Percentiles rank a stretch among this genome's conserved stretches.
Conservation (phyloP, 1,140 invertebrate genomes). For the Drosophila teissieri region DNA sequence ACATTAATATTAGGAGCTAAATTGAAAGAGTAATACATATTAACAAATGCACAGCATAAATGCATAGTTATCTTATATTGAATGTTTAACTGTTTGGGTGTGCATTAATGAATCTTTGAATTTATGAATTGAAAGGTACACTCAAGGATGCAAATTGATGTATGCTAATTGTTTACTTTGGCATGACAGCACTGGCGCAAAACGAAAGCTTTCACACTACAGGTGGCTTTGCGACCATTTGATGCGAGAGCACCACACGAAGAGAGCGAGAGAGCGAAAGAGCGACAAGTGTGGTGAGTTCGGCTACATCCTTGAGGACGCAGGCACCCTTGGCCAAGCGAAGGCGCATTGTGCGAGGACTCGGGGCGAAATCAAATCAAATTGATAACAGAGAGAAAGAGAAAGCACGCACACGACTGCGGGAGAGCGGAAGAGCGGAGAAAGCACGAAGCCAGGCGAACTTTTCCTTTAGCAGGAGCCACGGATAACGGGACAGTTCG, state of each 20-base stretch:
- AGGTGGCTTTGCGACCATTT: slow-evolving; percentile 48
- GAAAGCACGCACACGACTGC: slow-evolving; percentile 2
- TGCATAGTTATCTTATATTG: too few relatives aligned
- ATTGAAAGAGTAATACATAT: too few relatives aligned
- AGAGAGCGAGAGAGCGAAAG: slow-evolving; percentile 24
- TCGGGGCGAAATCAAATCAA: slow-evolving; percentile 71
- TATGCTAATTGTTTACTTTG: slow-evolving; percentile 5
- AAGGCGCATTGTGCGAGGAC: slow-evolving; percentile 73
- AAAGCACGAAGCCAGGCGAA: slow-evolving; percentile 30
- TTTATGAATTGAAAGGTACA: not conserved
- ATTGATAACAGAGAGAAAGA: slow-evolving; percentile 65
- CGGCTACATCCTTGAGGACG: slow-evolving; percentile 53
- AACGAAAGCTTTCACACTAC: slow-evolving; percentile 67
- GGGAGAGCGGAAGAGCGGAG: slow-evolving; percentile 5
- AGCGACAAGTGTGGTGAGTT: slow-evolving; percentile 69
- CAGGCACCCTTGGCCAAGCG: slow-evolving; percentile 59
- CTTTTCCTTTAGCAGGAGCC: slow-evolving; percentile 27
- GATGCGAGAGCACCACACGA: too few relatives aligned
- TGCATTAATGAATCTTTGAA: too few relatives aligned
- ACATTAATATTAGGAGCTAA: too few relatives aligned
- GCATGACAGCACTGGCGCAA: slow-evolving; percentile 18
- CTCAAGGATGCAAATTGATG: not conserved
- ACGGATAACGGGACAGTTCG: slow-evolving; percentile 70
- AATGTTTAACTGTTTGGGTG: too few relatives aligned
- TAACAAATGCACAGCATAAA: too few relatives aligned